phyloP scores from a whole-genome alignment of 2,113 vertebrate species.

The Daubentonia madagascariensis region DNA sequence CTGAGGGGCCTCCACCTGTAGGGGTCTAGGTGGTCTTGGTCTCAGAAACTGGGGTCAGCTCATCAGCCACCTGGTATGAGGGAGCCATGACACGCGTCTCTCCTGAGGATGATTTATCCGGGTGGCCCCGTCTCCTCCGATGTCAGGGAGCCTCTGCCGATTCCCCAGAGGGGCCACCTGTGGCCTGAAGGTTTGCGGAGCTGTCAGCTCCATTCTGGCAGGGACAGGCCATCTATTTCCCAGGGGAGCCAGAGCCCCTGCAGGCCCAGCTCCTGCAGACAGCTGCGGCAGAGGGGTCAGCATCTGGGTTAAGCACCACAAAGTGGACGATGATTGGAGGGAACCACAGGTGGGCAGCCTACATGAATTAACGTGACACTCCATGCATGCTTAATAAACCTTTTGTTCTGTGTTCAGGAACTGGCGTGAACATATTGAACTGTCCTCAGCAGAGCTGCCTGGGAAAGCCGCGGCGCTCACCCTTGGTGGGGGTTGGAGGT shows the following conservation, averaged over 20 bases:
- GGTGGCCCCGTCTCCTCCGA: accelerated
- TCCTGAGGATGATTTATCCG: accelerated
- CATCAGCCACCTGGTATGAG: not conserved
- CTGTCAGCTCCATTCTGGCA: not conserved
- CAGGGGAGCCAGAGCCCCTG: not conserved
- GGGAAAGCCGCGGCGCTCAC: accelerated
- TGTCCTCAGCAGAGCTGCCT: not conserved
- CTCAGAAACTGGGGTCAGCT: not conserved
- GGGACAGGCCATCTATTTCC: not conserved
- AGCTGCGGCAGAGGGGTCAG: too few relatives aligned
- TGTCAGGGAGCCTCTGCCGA: not conserved
- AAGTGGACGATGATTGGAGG: accelerated
- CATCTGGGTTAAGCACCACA: accelerated
- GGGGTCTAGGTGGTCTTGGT: too few relatives aligned
- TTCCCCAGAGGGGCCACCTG: not conserved
- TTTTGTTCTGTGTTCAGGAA: not conserved
- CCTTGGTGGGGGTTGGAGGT: not conserved
- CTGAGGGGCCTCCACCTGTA: not conserved
- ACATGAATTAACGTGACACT: accelerated
- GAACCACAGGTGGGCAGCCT: accelerated
- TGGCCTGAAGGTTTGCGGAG: not conserved
- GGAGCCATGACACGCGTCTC: accelerated
- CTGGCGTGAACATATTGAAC: accelerated
- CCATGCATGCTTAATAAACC: accelerated
- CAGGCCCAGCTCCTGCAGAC: accelerated